Evolutionary conservation across 2,113 vertebrate genomes (phyloP).

Genomic region (Tor tambroides): DNA sequence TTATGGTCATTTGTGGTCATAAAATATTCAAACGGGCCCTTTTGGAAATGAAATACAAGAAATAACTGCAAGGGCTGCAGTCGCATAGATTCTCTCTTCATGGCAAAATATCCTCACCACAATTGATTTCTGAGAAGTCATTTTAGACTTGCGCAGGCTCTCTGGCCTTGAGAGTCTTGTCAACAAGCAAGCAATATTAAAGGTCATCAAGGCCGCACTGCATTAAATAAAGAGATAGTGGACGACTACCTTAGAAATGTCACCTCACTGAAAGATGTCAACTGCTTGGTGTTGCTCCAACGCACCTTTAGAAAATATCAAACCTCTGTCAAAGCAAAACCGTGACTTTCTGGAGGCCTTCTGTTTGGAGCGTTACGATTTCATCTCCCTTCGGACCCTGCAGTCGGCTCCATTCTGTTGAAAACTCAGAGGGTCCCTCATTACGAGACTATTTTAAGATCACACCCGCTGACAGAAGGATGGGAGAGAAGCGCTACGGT

Average conservation of each 20-base stretch:
- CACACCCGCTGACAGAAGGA: slow-evolving; percentile 60
- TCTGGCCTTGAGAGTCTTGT: slow-evolving; percentile 20
- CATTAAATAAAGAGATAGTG: neutral
- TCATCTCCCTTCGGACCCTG: neutral
- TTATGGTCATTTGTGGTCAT: neutral
- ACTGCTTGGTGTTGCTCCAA: neutral
- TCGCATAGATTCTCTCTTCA: neutral
- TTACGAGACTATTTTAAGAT: slow-evolving; percentile 63
- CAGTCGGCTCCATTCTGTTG: neutral
- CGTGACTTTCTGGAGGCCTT: neutral
- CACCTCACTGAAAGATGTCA: slow-evolving; percentile 16
- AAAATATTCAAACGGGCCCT: neutral
- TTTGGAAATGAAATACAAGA: neutral
- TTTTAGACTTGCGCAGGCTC: neutral
- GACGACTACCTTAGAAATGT: neutral
- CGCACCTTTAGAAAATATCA: slow-evolving; percentile 5
- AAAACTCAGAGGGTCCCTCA: slow-evolving; percentile 31
- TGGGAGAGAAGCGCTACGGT: slow-evolving; percentile 65
- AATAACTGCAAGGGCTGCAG: neutral
- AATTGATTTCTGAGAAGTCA: neutral
- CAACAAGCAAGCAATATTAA: slow-evolving; percentile 5
- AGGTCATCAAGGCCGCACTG: neutral
- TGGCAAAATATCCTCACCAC: neutral
- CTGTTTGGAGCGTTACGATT: neutral
- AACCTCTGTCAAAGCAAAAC: neutral